Evolutionary conservation across 1,140 invertebrate species (phyloP), one percentile per base, ranked within the genome.

Genomic region (Streblospio benedicti): DNA sequence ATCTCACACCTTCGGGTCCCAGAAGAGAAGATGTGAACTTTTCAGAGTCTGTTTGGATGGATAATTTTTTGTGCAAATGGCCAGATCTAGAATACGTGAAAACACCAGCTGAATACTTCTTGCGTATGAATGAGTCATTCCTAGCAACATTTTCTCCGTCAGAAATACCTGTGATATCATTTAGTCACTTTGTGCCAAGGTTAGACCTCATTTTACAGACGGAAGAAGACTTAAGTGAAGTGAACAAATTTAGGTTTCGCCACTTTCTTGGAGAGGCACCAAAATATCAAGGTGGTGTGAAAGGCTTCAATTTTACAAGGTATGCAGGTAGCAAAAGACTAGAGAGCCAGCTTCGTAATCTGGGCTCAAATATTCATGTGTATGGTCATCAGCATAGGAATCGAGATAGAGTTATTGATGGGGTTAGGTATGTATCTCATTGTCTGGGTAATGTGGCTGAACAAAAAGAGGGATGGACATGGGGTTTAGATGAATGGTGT

Each of bases 321-420:
- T 62, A 56, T 50, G 63, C 63, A 16, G 63, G 63, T 12, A 47
- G 51, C 25, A 52, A 55, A 20, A n/a, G 28, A 16, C n/a, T 65
- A 16, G 63, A 65, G n/a, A 25, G 18, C 33, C 60, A 62, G 33
- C 55, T 65, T 14, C 35, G 61, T 1, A 38, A 59, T 31, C 30
- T 25, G 44, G 44, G 44, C 44, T 47, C 63, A 14, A 18, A 44
- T 12, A 38, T 63, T n/a, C 63, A 65, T 54, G 51, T 65, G 4
- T 56, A 59, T 52, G 63, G 63, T 14, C 63, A 65, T 27, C 63
- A 65, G 27, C 63, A 65, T 33, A 33, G 63, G 12, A 62, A 65
- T 38, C 23, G 57, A 20, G 63, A 65, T 44, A 23, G 60, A 2
- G 43, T 41, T 25, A 59, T 65, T 12, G 63, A 62, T 20, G 52